Base-by-base conservation (phyloP, 2,888 invertebrate species). In the Meteorus cinctellus region DNA sequence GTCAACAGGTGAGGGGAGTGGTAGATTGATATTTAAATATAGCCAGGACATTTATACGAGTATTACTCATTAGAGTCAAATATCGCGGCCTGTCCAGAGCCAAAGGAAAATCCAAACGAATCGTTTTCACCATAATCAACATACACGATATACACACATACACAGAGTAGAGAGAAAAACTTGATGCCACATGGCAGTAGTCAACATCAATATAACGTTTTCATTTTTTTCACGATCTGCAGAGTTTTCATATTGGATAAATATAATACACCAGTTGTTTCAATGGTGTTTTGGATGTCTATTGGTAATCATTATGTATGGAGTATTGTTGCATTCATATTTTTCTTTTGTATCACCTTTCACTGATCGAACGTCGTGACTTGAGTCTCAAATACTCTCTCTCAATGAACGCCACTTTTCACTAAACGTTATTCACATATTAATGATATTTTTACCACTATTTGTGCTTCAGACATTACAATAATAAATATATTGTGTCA, bases 101-200 rank as follows among this genome's bases (percentile, higher is more conserved):
- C 86, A 86, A 55, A 83, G 82, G 79, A 86, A 86, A 72, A 86
- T 83, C 84, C 86, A 86, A 67, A 84, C 83, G 74, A 84, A 70
- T 70, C 84, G 80, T 81, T 85, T 85, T 80, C 82, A 84, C 84
- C 86, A 85, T 84, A 86, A 85, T 82, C 85, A 84, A 77, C 75
- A 68, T 77, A 78, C 67, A 36, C 29, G 41, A 24, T 45, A 16
- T 29, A 45, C 45, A 60, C 62, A 62, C 34, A 59, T 1, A 45
- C 31, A 55, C 34, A n/a, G 14, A 29, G 12, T 62, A 29, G 1
- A 41, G 12, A 41, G 41, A 12, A 41, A 41, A 8, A 2, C 12
- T 41, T 12, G 41, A 41, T 41, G 41, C 41, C 59, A 19, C 63
- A n/a, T 51, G 74, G n/a, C 45, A 34, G 14, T 29, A 14, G 63